Evolutionary conservation across 2,797 vertebrate genomes (phyloP).

Genomic region (Sebastiscus tertius): DNA sequence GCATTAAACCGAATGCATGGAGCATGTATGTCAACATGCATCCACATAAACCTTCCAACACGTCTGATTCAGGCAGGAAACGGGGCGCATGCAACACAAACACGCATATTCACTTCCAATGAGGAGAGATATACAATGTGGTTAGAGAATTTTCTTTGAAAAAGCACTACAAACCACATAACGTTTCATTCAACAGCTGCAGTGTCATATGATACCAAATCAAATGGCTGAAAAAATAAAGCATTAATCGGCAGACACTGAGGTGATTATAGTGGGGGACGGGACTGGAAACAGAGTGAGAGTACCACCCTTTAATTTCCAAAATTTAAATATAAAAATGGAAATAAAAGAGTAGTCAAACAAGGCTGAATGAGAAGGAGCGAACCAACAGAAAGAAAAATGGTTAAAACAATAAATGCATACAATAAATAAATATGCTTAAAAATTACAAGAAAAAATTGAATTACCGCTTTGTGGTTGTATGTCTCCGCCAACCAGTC

Average conservation of each 20-base stretch:
- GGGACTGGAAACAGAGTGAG: neutral
- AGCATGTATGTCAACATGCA: constrained; percentile 19
- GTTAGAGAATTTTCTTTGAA: neutral
- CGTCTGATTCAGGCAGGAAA: neutral
- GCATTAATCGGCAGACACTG: neutral
- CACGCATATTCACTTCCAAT: neutral
- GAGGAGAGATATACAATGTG: neutral
- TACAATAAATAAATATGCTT: neutral
- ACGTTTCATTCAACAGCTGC: neutral
- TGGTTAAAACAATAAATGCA: neutral
- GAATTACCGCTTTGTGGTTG: too few relatives aligned
- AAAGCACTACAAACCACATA: neutral
- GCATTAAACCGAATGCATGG: constrained; percentile 12
- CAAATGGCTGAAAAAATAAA: neutral
- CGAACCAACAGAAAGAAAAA: neutral
- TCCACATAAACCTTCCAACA: neutral
- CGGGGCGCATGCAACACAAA: neutral
- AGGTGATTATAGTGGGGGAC: neutral
- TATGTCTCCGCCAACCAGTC: too few relatives aligned
- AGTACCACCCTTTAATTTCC: neutral
- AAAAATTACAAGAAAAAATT: neutral
- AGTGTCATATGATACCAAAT: neutral
- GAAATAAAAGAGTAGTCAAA: neutral
- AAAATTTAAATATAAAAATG: neutral
- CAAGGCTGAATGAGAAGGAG: neutral